Evolutionary conservation across 53 echinoderm and acorn worm genomes (phyloP), one percentile per base, ranked within the genome.

Genomic region (Actinopyga echinites): DNA sequence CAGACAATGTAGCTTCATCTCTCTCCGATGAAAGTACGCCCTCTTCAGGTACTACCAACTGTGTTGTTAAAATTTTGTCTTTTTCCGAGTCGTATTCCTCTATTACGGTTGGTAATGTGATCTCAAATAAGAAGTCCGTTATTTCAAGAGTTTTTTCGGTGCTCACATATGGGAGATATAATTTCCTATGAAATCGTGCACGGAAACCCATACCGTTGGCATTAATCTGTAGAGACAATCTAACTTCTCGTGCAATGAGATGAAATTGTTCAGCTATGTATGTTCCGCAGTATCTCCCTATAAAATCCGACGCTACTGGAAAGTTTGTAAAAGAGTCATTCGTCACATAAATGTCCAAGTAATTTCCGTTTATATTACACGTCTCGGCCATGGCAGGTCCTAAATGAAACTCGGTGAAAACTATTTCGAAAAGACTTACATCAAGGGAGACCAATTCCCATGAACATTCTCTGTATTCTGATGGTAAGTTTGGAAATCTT

Each of bases 251-350:
- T 29, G 77, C 77, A 55, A 77, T 15, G 17, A 77, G 28, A 30
- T 45, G 32, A 32, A 77, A 1, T 56, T 8, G 15, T 53, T 49
- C 31, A 55, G 77, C 15, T 54, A 25, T 77, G 10, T 26, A 26
- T 24, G 77, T 17, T 4, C 77, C 77, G 31, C 77, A 77, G 21
- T 28, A 77, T 56, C 12, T 71, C 40, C 71, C 71, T 21, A 42
- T 40, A 23, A 22, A 25, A 8, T 24, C 21, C 9, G 71, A 44
- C n/a, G 20, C 25, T 40, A 42, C 71, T 40, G 21, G 42, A 34
- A 23, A 6, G 6, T 40, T 71, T 9, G 40, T 12, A 24, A 71
- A 44, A 26, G 71, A 42, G 15, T 71, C 21, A 44, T 71, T 71
- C 71, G 71, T 71, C 28, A 32, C 10, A 7, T 40, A n/a, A 40